Evolutionary conservation across 2,113 vertebrate species (phyloP), one percentile per base, ranked within the genome.

Genomic region (Archocentrus centrarchus): DNA sequence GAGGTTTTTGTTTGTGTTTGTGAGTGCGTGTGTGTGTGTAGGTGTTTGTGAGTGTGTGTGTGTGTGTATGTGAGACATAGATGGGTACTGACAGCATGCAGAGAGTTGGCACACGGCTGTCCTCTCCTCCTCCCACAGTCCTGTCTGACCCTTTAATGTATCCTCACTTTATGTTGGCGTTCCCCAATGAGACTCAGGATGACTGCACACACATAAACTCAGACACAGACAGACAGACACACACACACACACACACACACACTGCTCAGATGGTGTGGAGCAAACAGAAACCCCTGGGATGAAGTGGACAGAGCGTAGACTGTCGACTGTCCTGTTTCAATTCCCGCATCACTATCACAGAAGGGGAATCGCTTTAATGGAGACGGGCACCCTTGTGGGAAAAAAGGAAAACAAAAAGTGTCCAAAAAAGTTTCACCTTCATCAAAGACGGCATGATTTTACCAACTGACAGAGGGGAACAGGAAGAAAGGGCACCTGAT

Each of bases 31-130:
- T 35, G 35, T 35, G 35, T 35, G 6, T 35, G 35, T 35, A 7
- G 6, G 6, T 35, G 6, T 6, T 6, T 35, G 6, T 62, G 47
- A 73, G 70, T 63, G 79, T 73, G 77, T 77, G 79, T 73, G 77
- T 77, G 82, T 57, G 73, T 58, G 81, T 20, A 70, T 58, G 83
- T 13, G 80, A 5, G 91, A 86, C n/a, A 30, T 15, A 13, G 80
- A 93, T 87, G 50, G 9, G 4, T 79, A 22, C 79, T 87, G 90
- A 92, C 93, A 90, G 89, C 80, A 30, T 81, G 78, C 92, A 87
- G 89, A 84, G 81, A 88, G 79, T 60, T 88, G 89, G 87, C 86
- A 90, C 88, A 81, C 61, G 53, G 79, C 79, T 47, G 80, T 86
- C 83, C 82, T 86, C 81, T 86, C 81, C 81, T 81, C 79, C 91